A percentile compares a stretch with the other conserved stretches of the same genome.
Conservation (phyloP, 2,888 invertebrate genomes). For the Cataglyphis cursor region DNA sequence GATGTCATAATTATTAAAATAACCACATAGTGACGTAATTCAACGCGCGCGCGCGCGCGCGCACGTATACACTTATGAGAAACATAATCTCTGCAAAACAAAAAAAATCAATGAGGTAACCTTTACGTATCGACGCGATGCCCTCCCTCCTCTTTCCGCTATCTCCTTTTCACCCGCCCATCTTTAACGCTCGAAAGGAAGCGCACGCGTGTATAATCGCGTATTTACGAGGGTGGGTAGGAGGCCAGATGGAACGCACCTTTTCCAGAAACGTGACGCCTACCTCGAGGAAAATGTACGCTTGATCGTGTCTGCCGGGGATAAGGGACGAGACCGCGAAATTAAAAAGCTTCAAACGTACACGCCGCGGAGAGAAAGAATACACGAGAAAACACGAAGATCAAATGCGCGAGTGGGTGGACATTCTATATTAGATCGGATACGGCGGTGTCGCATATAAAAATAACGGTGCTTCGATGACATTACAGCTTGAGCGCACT, state of each 20-base stretch:
- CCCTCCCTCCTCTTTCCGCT: neutral
- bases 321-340: neutral
- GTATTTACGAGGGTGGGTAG: conserved; percentile 13
- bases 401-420: conserved; percentile 23
- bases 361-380: neutral
- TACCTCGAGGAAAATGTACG: neutral
- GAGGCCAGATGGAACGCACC: neutral
- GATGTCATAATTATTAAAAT: conserved; percentile 52
- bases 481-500: conserved; percentile 54
- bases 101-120: conserved; percentile 50
- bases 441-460: conserved; percentile 9
- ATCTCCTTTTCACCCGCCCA: neutral
- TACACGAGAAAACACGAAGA: neutral
- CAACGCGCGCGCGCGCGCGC: neutral
- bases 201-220: conserved; percentile 22
- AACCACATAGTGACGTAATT: conserved; percentile 44
- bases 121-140: conserved; percentile 31
- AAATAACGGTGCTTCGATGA: conserved; percentile 40
- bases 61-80: neutral
- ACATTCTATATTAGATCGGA: conserved; percentile 15
- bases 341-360: neutral
- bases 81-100: neutral
- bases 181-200: conserved; percentile 26
- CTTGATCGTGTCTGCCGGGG: neutral
- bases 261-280: neutral